Evolutionary conservation across 2,797 vertebrate genomes (phyloP).

Genomic region (Pristis pectinata): DNA sequence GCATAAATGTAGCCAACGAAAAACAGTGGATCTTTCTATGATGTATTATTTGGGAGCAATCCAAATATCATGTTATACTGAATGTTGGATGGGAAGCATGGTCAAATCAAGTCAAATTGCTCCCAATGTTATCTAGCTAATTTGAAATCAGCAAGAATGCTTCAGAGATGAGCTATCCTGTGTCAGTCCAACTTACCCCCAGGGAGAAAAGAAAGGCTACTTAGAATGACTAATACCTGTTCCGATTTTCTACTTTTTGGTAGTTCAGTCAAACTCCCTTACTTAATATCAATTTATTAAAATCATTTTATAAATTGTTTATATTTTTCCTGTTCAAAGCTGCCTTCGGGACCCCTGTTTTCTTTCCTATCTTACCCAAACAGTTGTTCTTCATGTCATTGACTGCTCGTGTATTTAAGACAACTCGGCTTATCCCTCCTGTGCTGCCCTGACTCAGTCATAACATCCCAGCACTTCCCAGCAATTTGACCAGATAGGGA

Average conservation of each 20-base stretch:
- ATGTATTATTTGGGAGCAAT: conserved; percentile 12
- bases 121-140: conserved; percentile 1
- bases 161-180: conserved; percentile 21
- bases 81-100: neutral
- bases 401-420: neutral
- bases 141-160: neutral
- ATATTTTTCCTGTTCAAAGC: neutral
- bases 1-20: neutral
- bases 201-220: neutral
- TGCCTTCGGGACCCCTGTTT: neutral
- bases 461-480: neutral
- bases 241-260: neutral
- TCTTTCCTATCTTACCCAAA: neutral
- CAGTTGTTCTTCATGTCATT: neutral
- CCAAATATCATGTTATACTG: conserved; percentile 19
- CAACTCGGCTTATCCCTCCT: neutral
- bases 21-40: conserved; percentile 3
- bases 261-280: neutral
- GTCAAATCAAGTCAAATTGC: conserved; percentile 27
- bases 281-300: neutral
- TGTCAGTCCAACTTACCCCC: neutral
- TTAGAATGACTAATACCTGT: neutral
- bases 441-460: neutral
- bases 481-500: neutral
- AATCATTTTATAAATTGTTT: neutral